Evolutionary conservation across 2,113 vertebrate genomes (phyloP).

Genomic region (Columba livia): DNA sequence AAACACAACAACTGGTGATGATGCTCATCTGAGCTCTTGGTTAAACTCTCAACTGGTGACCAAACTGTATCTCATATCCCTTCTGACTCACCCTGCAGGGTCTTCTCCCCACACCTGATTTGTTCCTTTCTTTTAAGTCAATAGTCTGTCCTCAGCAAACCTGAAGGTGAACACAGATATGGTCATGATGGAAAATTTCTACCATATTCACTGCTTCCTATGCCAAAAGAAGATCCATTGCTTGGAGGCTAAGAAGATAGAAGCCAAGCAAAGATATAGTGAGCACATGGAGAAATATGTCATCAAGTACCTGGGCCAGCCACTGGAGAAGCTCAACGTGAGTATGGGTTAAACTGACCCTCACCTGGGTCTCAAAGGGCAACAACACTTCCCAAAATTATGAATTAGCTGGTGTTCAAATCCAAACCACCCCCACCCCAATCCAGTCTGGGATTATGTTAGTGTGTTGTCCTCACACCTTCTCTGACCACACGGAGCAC

Average conservation of each 20-base stretch:
- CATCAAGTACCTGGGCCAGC: constrained; percentile 13
- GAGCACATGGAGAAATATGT: constrained; percentile 47
- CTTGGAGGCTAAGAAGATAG: constrained; percentile 34
- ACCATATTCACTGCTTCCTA: constrained; percentile 51
- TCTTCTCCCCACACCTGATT: not conserved
- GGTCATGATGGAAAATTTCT: constrained; percentile 67
- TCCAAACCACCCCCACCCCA: not conserved
- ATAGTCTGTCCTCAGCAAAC: constrained; percentile 23
- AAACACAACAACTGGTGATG: not conserved
- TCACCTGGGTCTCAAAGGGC: not conserved
- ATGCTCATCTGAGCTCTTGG: not conserved
- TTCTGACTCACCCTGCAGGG: not conserved
- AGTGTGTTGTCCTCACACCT: not conserved
- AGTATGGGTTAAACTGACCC: not conserved
- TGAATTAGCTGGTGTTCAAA: not conserved
- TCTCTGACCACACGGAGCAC: not conserved
- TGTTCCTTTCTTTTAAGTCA: not conserved
- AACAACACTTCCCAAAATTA: not conserved
- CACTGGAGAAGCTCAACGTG: constrained; percentile 54
- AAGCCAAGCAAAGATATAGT: constrained; percentile 11
- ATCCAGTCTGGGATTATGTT: not conserved
- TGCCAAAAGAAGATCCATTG: constrained; percentile 22
- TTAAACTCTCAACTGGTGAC: not conserved
- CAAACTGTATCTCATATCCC: not conserved
- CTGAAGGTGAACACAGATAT: constrained; percentile 32